Evolutionary conservation across 2,888 invertebrate genomes (phyloP).

Genomic region (Yponomeuta sedellus): DNA sequence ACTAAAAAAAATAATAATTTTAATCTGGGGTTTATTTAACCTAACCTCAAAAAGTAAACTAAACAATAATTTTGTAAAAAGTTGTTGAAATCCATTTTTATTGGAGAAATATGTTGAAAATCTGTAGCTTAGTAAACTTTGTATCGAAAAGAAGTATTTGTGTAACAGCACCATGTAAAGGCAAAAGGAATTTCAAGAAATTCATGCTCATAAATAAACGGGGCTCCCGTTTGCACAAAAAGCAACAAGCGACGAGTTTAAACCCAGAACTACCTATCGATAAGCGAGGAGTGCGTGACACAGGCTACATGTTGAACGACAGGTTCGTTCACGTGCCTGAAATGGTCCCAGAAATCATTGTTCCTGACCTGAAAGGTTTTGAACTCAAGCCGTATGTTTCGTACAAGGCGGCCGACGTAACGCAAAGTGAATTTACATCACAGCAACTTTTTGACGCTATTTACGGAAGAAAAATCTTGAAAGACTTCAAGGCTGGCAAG

Average conservation of each 20-base stretch:
- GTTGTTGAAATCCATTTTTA: neutral
- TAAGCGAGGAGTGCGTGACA: conserved; percentile 81
- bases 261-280: conserved; percentile 81
- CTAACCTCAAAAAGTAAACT: neutral
- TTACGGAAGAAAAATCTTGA: conserved; percentile 86
- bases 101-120: conserved; percentile 51
- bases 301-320: conserved; percentile 76
- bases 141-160: conserved; percentile 54
- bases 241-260: conserved; percentile 71
- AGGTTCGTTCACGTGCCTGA: conserved; percentile 83
- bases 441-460: conserved; percentile 88
- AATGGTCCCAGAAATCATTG: conserved; percentile 93
- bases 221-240: conserved; percentile 81
- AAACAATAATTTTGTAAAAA: neutral
- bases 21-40: too few relatives aligned
- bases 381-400: conserved; percentile 96
- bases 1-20: too few relatives aligned
- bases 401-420: conserved; percentile 85
- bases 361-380: conserved; percentile 90
- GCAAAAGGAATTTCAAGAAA: conserved; percentile 90
- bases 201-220: conserved; percentile 86
- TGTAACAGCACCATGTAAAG: conserved; percentile 60
- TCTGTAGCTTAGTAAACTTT: conserved; percentile 45
- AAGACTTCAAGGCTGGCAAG: conserved; percentile 83
- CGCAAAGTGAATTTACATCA: conserved; percentile 88